Evolutionary conservation across 2,113 vertebrate species (phyloP).

Genomic region (Apteryx owenii): DNA sequence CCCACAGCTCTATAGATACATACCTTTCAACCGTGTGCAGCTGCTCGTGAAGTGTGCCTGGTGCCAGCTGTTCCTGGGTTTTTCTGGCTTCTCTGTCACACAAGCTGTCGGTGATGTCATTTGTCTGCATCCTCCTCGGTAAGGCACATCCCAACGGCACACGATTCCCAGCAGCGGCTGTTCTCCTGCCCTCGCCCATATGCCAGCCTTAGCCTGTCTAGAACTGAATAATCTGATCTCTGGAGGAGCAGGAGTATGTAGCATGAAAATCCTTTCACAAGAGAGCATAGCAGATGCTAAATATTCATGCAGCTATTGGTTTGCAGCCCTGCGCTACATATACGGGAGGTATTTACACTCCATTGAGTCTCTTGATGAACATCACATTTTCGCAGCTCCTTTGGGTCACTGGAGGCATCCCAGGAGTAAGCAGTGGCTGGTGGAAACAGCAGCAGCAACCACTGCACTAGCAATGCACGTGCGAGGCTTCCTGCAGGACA

Average conservation of each 20-base stretch:
- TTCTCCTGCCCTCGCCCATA: background rate
- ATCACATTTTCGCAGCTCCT: background rate
- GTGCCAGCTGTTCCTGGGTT: background rate
- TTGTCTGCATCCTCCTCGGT: background rate
- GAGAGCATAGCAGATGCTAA: background rate
- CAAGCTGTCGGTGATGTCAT: background rate
- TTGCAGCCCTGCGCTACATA: fast-evolving
- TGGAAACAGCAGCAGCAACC: background rate
- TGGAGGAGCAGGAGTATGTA: background rate
- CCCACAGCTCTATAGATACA: background rate
- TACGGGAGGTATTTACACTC: background rate
- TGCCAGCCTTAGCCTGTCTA: fast-evolving
- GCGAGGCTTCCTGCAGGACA: background rate
- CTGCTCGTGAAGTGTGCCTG: background rate
- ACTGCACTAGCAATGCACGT: fast-evolving
- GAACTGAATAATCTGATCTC: fast-evolving
- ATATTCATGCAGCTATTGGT: background rate
- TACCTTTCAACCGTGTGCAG: fast-evolving
- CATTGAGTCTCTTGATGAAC: background rate
- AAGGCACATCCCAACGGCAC: background rate
- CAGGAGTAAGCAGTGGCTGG: background rate
- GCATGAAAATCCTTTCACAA: background rate
- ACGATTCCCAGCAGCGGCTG: fast-evolving
- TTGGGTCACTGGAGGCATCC: background rate
- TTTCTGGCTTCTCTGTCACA: background rate